Conservation (phyloP, 2,888 invertebrate species). For the Drosophila hamatofila region DNA sequence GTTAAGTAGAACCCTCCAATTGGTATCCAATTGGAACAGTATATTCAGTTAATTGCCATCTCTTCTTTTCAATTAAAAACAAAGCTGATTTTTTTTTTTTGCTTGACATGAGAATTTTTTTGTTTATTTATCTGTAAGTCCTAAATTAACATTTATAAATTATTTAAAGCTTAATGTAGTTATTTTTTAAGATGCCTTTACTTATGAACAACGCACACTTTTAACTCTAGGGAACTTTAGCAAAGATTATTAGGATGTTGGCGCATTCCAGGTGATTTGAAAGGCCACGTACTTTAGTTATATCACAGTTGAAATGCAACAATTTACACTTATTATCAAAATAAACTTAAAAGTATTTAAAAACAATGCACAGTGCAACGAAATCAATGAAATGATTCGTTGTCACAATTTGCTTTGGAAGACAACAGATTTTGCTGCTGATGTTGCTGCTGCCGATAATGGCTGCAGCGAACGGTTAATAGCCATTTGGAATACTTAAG, state of each 20-base stretch:
- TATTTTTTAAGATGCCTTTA: constrained; percentile 34
- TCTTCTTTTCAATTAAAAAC: neutral
- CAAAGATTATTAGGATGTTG: constrained; percentile 52
- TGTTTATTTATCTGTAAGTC: constrained; percentile 41
- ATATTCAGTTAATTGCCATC: neutral
- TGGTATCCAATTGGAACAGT: neutral
- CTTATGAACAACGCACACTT: constrained; percentile 20
- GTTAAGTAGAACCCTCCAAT: neutral
- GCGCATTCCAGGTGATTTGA: constrained; percentile 36
- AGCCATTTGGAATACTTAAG: constrained; percentile 71
- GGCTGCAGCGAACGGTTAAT: constrained; percentile 54
- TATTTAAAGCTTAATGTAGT: constrained; percentile 76
- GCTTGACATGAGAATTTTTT: constrained; percentile 30
- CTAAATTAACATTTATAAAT: constrained; percentile 75
- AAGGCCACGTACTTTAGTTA: constrained; percentile 61
- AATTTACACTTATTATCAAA: constrained; percentile 58
- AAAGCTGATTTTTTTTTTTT: neutral
- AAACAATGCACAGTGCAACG: constrained; percentile 57
- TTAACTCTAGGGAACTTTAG: constrained; percentile 55
- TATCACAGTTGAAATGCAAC: constrained; percentile 77
- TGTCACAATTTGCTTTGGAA: constrained; percentile 75
- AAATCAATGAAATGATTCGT: constrained; percentile 36
- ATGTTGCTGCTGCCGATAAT: constrained; percentile 37
- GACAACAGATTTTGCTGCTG: constrained; percentile 77
- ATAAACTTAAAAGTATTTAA: constrained; percentile 58